A percentile compares a stretch with the other conserved stretches of the same genome.
phyloP scores from a whole-genome alignment of 1,140 invertebrate genomes.

The Drosophila kikkawai region DNA sequence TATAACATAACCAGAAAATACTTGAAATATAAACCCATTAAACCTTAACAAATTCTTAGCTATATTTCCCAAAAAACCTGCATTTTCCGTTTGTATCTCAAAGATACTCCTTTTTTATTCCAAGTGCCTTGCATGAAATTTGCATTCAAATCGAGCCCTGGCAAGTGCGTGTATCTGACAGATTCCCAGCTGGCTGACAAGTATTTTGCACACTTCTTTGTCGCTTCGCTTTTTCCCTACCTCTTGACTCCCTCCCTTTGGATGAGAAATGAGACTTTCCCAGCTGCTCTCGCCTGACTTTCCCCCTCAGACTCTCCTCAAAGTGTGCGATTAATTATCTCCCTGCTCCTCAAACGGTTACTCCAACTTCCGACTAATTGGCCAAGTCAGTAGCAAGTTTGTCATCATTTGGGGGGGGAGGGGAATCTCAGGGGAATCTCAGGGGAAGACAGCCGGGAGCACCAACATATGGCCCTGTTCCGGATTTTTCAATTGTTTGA shows the following conservation, averaged over 20 bases:
- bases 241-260: background rate
- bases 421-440: background rate
- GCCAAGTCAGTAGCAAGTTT: slow-evolving; percentile 17
- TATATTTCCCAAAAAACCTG: background rate
- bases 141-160: slow-evolving; percentile 52
- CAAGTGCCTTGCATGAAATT: slow-evolving; percentile 36
- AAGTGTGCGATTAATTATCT: slow-evolving; percentile 37
- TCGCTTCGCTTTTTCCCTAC: background rate
- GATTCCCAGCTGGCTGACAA: slow-evolving; percentile 35
- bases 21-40: background rate
- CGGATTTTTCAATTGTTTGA: too few species aligned
- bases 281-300: background rate
- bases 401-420: slow-evolving; percentile 3
- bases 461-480: slow-evolving; percentile 5
- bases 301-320: background rate
- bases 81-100: too few species aligned
- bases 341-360: slow-evolving; percentile 6
- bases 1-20: background rate
- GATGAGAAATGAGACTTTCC: slow-evolving; percentile 27
- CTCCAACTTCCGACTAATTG: slow-evolving; percentile 34
- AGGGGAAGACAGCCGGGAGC: background rate
- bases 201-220: slow-evolving; percentile 18
- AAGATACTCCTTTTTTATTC: background rate
- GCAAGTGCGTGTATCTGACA: slow-evolving; percentile 56
- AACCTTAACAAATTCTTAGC: background rate